A percentile compares a stretch with the other conserved stretches of the same genome.
These are phyloP conservation scores for Sorex maritimensis DNA, from an alignment of 2,797 vertebrate species.

Conservation along the genomic window DNA sequence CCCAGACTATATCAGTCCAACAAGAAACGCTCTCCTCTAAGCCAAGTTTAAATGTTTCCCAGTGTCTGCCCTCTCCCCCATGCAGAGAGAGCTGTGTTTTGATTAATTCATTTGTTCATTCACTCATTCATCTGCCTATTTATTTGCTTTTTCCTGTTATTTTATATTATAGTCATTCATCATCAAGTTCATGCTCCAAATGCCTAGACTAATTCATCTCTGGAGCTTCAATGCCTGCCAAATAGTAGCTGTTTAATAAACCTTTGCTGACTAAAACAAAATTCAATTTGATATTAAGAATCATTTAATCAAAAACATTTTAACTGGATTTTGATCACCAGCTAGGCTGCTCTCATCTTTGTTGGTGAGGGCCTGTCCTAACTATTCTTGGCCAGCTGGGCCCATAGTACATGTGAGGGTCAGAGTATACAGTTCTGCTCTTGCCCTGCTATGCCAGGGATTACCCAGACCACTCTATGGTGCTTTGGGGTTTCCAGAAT, in stretches of 20 bases:
- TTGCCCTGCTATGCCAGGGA: too few species aligned
- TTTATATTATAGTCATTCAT: slow-evolving; percentile 47
- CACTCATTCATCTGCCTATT: not conserved
- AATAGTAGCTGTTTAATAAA: slow-evolving; percentile 59
- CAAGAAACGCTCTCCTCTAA: not conserved
- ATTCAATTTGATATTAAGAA: slow-evolving; percentile 49
- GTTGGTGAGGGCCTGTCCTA: too few species aligned
- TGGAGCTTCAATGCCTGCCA: slow-evolving; percentile 22
- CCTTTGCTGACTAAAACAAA: slow-evolving; percentile 24
- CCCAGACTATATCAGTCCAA: too few species aligned
- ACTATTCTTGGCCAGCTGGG: too few species aligned
- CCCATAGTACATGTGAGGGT: too few species aligned
- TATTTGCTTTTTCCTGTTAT: slow-evolving; percentile 8
- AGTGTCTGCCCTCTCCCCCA: not conserved
- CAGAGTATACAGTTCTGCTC: too few species aligned
- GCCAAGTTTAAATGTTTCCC: slow-evolving; percentile 21
- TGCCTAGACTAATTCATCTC: slow-evolving; percentile 42
- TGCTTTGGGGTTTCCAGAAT: too few species aligned
- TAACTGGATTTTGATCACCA: not conserved
- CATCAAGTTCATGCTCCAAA: slow-evolving; percentile 17
- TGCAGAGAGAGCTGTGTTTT: not conserved
- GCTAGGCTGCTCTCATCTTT: too few species aligned
- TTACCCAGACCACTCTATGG: too few species aligned
- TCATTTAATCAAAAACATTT: slow-evolving; percentile 34
- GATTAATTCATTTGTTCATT: not conserved